Evolutionary conservation across 2,888 invertebrate genomes (phyloP).

Genomic region (Drosophila tanythrix): DNA sequence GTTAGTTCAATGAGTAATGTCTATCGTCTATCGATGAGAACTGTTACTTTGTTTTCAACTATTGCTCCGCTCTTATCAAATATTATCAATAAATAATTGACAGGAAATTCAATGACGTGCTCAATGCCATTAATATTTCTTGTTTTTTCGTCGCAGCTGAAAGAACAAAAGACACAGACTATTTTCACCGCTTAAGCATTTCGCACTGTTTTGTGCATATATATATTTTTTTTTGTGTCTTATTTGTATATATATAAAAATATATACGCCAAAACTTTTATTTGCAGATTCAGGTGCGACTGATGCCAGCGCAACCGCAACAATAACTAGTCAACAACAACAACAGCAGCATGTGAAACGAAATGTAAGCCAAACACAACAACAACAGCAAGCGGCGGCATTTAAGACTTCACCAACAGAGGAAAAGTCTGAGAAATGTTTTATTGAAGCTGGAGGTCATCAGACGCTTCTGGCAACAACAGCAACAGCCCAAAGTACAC

Average conservation of each 20-base stretch:
- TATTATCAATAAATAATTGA: slow-evolving; percentile 31
- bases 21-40: slow-evolving; percentile 46
- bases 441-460: slow-evolving; percentile 83
- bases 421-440: slow-evolving; percentile 82
- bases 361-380: slow-evolving; percentile 66
- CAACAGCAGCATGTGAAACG: slow-evolving; percentile 53
- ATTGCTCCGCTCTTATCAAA: slow-evolving; percentile 23
- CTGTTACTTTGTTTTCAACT: neutral
- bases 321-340: slow-evolving; percentile 64
- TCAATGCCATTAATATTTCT: neutral
- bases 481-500: slow-evolving; percentile 57
- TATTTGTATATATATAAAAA: slow-evolving; percentile 11
- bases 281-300: slow-evolving; percentile 60
- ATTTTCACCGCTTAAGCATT: neutral
- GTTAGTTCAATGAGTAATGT: slow-evolving; percentile 9
- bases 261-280: slow-evolving; percentile 15
- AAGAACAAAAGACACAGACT: neutral
- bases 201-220: slow-evolving; percentile 9
- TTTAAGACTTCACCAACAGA: slow-evolving; percentile 63
- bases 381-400: slow-evolving; percentile 40
- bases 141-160: slow-evolving; percentile 2
- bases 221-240: neutral
- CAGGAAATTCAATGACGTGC: neutral
- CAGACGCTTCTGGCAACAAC: slow-evolving; percentile 66
- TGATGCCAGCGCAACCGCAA: slow-evolving; percentile 49